Conservation (phyloP, 35 echinoderm and acorn worm species). For the Ophioderma brevispina region DNA sequence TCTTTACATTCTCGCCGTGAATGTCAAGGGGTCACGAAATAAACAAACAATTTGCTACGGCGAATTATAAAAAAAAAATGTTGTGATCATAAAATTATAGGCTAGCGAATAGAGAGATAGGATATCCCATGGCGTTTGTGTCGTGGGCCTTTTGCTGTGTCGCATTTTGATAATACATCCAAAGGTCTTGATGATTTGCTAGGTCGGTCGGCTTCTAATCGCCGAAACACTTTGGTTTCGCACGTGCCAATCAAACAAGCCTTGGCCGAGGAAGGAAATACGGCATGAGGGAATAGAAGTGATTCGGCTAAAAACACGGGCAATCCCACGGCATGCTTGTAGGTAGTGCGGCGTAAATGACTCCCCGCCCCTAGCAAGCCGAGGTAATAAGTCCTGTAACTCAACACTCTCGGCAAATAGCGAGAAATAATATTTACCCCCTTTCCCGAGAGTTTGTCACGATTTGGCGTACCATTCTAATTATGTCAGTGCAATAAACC, state of each 20-base stretch:
- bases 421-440: slow-evolving; percentile 53
- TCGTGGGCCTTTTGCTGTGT: too few relatives aligned
- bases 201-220: too few relatives aligned
- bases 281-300: not conserved
- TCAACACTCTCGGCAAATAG: slow-evolving; percentile 27
- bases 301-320: not conserved
- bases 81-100: not conserved
- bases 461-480: slow-evolving; percentile 29
- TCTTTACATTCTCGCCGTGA: too few relatives aligned
- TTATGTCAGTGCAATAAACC: slow-evolving; percentile 37
- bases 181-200: too few relatives aligned
- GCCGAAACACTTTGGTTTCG: not conserved
- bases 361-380: slow-evolving; percentile 6
- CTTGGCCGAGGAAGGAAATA: not conserved
- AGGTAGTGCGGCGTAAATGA: not conserved
- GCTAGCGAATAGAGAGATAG: not conserved
- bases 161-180: too few relatives aligned
- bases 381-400: slow-evolving; percentile 39
- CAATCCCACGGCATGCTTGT: not conserved
- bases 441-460: slow-evolving; percentile 15
- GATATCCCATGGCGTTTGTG: not conserved
- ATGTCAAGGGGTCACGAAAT: not conserved
- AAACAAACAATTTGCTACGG: not conserved
- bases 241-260: not conserved
- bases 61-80: not conserved